Base-by-base conservation (phyloP, 2,888 invertebrate genomes). In the Synergus itoensis region DNA sequence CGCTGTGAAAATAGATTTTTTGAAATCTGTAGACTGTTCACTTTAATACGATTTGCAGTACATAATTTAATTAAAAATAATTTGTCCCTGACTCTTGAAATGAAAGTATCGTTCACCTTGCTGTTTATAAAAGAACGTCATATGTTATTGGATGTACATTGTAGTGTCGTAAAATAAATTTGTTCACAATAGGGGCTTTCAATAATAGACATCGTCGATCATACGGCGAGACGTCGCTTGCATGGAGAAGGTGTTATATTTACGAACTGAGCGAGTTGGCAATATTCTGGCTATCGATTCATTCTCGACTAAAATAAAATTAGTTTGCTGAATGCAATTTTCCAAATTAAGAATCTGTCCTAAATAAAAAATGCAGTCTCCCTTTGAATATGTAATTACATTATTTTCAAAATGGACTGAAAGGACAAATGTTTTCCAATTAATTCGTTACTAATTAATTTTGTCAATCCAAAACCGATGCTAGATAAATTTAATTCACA, bases 191-290 rank as follows among this genome's bases (percentile, higher is more conserved):
- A 57, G 48, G 43, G 18, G 57, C 53, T 62, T 67, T 69, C 57
- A 28, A 67, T 77, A 67, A 69, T 45, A 60, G 65, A 65, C 77
- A 65, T 67, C 53, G 40, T 77, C 67, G 21, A 79, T 77, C 69
- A 57, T 36, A 77, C 11, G 18, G 41, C 60, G 2, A 8, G 48
- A 62, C 63, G 41, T 45, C 40, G 48, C 28, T 69, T 28, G 48
- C 36, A 73, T 48, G 28, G 16, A 28, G 67, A 67, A 73, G 36
- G 73, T 69, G 67, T 45, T 69, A 45, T 48, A 45, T 53, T 16
- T 48, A 48, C 48, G 21, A 43, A 0, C 41, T 21, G 18, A 67
- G 45, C n/a, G 21, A 67, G 48, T 69, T 45, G 16, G 21, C 28
- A 16, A 69, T 69, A 45, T 69, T 48, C 69, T 28, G 69, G 36